A percentile compares a stretch with the other conserved stretches of the same genome.
These are phyloP conservation scores for Eupithecia subfuscata DNA, from an alignment of 2,888 invertebrate genomes.

Conservation along the genomic window DNA sequence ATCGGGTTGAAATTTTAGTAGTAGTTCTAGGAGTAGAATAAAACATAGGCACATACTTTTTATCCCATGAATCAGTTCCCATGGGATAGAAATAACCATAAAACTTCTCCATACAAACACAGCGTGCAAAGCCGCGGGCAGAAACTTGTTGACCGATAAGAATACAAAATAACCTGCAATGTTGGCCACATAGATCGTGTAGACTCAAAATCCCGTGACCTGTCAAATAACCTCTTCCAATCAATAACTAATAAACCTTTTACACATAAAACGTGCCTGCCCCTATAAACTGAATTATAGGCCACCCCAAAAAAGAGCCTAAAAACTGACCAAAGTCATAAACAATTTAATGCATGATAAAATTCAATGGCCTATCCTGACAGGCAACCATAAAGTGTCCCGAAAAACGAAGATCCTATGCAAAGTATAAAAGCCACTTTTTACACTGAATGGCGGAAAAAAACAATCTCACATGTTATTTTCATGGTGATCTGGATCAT, in stretches of 20 bases:
- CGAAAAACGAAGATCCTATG: slow-evolving; percentile 46
- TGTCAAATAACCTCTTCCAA: slow-evolving; percentile 13
- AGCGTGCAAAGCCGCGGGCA: no score
- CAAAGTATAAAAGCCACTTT: slow-evolving; percentile 37
- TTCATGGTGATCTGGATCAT: slow-evolving; percentile 8
- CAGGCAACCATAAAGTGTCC: slow-evolving; percentile 46
- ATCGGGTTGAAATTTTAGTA: no score
- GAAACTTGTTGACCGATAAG: no score
- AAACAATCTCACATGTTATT: neutral
- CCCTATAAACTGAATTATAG: slow-evolving; percentile 31
- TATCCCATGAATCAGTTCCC: no score
- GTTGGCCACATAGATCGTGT: neutral
- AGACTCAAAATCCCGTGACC: neutral
- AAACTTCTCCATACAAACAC: no score
- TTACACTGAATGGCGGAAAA: slow-evolving; percentile 26
- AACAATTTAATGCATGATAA: slow-evolving; percentile 48
- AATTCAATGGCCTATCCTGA: slow-evolving; percentile 44
- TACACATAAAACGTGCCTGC: slow-evolving; percentile 22
- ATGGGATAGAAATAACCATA: no score
- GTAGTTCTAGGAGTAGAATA: no score
- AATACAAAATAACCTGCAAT: no score
- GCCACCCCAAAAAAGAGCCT: slow-evolving; percentile 22
- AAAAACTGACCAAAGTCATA: slow-evolving; percentile 42
- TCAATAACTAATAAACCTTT: slow-evolving; percentile 29
- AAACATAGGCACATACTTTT: no score